Base-by-base conservation (phyloP, 2,797 vertebrate species). In the Pampus argenteus region DNA sequence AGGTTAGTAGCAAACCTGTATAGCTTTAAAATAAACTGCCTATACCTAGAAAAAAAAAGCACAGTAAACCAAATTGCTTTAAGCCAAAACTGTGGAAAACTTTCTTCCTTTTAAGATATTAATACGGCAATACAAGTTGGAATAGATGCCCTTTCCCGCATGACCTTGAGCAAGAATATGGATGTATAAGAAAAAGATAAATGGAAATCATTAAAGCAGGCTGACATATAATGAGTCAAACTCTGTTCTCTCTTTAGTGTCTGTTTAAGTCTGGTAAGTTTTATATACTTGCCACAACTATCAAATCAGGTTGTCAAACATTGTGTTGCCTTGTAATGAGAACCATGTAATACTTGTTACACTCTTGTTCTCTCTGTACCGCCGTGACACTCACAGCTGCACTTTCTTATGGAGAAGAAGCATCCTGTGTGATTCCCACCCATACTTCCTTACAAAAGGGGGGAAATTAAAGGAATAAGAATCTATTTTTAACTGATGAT, bases 301-400 rank as follows among this genome's bases (percentile, higher is more conserved):
- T 61, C 81, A 62, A 78, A 81, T 79, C 49, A 82, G 22, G 28
- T 34, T 82, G 68, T 83, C 80, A 76, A 58, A 84, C 63, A 70
- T 28, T 40, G 22, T 74, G 64, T 63, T 84, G 57, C 48, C 55
- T 69, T 71, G 57, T 88, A 79, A 85, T 79, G 56, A 79, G 54
- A 72, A 49, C 50, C 20, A 31, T 80, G 60, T 75, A 65, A 57
- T 26, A 64, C 45, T 66, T 18, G 1, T 59, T 66, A 38, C 60
- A 68, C 36, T 61, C 54, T 71, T 84, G 73, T 79, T 84, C 64
- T 79, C 64, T 61, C 22, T 18, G 18, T 55, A 48, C 61, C 65
- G 40, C 47, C 9, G 0, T 62, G 72, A 79, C 75, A 86, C 56
- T 51, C 57, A 60, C 6, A 67, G 45, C 52, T 69, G 10, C 48